Evolutionary conservation across 2,797 vertebrate genomes (phyloP).

Genomic region (Bufotes viridis): DNA sequence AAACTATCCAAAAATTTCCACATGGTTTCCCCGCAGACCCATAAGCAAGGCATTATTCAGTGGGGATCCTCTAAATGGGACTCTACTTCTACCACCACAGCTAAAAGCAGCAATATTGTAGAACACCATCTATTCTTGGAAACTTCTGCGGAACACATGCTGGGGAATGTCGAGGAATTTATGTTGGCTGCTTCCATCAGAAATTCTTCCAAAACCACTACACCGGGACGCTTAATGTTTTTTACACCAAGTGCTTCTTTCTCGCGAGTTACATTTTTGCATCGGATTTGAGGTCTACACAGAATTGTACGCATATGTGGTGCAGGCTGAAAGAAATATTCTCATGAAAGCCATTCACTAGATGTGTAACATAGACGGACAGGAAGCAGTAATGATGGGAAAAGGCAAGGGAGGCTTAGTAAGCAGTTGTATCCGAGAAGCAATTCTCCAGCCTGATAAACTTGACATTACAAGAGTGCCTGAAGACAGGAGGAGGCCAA

Average conservation of each 20-base stretch:
- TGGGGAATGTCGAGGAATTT: background rate
- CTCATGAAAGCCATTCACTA: background rate
- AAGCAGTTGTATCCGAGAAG: background rate
- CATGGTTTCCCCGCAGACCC: background rate
- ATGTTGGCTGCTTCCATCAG: background rate
- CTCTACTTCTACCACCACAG: background rate
- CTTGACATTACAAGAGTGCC: background rate
- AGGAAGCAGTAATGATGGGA: conserved; percentile 4
- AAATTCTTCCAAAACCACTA: background rate
- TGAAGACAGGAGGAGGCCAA: background rate
- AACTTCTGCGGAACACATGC: background rate
- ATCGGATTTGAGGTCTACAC: background rate
- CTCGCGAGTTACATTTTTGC: background rate
- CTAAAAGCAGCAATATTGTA: background rate
- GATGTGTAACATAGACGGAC: background rate
- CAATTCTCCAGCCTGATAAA: background rate
- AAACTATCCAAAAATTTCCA: background rate
- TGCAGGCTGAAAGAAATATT: background rate
- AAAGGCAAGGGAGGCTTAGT: background rate
- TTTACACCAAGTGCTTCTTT: background rate
- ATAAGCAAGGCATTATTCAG: background rate
- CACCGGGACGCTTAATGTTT: background rate
- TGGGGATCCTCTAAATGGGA: background rate
- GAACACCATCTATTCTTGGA: background rate
- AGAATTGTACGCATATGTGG: background rate